Percentiles rank a stretch among this genome's conserved stretches.
Evolutionary conservation across 37 sponge, comb jelly and placozoan genomes (phyloP).

Genomic region (Geodia barretti): DNA sequence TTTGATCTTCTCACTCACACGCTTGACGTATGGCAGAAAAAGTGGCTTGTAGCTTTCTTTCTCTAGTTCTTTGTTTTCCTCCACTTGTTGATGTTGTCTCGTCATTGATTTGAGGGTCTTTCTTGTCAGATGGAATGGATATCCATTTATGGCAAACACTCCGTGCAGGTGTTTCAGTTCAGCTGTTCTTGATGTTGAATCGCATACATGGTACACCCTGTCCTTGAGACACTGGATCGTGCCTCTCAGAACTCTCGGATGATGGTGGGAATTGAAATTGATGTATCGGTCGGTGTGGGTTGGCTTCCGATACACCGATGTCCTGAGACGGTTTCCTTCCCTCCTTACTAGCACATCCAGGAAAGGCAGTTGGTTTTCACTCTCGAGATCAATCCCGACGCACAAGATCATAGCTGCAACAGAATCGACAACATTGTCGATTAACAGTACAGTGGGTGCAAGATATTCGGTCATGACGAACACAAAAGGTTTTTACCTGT

Average conservation of each 20-base stretch:
- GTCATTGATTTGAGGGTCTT: neutral
- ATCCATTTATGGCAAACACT: slow-evolving; percentile 4
- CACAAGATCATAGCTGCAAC: too few relatives aligned
- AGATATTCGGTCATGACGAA: too few relatives aligned
- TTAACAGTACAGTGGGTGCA: too few relatives aligned
- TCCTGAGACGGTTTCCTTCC: too few relatives aligned
- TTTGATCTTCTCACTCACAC: neutral
- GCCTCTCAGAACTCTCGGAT: slow-evolving; percentile 18
- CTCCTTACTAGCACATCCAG: too few relatives aligned
- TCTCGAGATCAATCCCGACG: slow-evolving; percentile 2
- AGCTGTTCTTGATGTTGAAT: neutral
- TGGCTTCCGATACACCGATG: too few relatives aligned
- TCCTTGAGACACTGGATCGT: slow-evolving; percentile 19
- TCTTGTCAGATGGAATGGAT: neutral
- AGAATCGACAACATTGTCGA: too few relatives aligned
- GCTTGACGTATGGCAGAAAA: neutral
- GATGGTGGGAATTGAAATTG: slow-evolving; percentile 34
- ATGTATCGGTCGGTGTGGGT: slow-evolving; percentile 31
- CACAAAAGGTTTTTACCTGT: too few relatives aligned
- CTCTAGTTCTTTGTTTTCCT: too few relatives aligned
- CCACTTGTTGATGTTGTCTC: too few relatives aligned
- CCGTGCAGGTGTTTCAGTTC: slow-evolving; percentile 5
- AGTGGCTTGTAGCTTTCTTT: neutral
- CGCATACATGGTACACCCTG: slow-evolving; percentile 9
- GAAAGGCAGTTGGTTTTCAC: slow-evolving; percentile 14